Percentiles rank a stretch among this genome's conserved stretches.
Conservation (phyloP, 2,888 invertebrate species). For the Celastrina argiolus region DNA sequence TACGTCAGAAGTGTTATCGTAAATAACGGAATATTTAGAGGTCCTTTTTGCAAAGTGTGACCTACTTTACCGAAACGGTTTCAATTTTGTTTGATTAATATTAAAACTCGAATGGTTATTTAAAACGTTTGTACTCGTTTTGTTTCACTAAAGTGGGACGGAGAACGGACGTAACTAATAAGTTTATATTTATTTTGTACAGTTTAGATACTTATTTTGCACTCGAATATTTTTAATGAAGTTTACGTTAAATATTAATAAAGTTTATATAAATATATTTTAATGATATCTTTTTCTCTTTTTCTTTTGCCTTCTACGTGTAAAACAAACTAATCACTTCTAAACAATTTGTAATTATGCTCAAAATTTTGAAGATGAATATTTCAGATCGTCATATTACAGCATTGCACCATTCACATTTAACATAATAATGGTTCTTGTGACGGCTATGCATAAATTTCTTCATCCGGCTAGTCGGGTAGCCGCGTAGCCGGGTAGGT, state of each 20-base stretch:
- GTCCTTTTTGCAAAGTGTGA: slow-evolving; percentile 13
- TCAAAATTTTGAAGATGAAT: slow-evolving; percentile 2
- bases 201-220: slow-evolving; percentile 3
- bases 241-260: neutral
- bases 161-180: neutral
- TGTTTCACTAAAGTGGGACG: neutral
- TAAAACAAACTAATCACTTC: neutral
- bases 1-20: slow-evolving; percentile 41
- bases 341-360: neutral
- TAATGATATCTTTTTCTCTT: neutral
- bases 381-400: slow-evolving; percentile 11
- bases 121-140: neutral
- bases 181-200: neutral
- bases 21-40: slow-evolving; percentile 43
- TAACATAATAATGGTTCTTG: slow-evolving; percentile 25
- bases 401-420: slow-evolving; percentile 23
- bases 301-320: neutral
- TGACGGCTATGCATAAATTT: slow-evolving; percentile 26
- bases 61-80: neutral
- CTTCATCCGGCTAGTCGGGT: slow-evolving; percentile 23
- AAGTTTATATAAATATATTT: neutral
- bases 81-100: slow-evolving; percentile 13
- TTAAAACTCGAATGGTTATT: neutral
- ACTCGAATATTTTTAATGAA: neutral
- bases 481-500: neutral